Base-by-base conservation (phyloP, 2,113 vertebrate genomes). In the Oryzias woworae region DNA sequence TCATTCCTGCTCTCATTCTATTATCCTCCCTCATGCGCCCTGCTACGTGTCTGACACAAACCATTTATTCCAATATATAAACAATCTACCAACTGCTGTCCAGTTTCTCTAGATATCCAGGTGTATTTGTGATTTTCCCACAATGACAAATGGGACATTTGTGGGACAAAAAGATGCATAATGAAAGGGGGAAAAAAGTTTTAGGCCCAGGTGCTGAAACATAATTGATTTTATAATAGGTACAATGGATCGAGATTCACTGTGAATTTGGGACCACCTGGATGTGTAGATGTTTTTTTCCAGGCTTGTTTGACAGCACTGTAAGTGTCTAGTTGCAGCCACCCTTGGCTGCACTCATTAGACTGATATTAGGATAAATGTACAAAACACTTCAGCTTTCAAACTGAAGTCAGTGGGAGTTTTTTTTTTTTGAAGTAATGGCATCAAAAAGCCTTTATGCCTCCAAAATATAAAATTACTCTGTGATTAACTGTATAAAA, bases 141-240 rank as follows among this genome's bases (percentile, higher is more conserved):
- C 41, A 53, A 52, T 64, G 31, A 67, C 56, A 82, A 77, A 78
- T 73, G 28, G 57, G 67, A 70, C 71, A 62, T 80, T 79, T 77
- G 58, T 53, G 28, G 47, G 28, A 81, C 61, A 69, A 54, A 51
- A 69, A 77, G 64, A 54, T 59, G 71, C 58, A 71, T 82, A 54
- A 78, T 77, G 77, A 62, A 23, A 51, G 49, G 53, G 62, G 7
- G 7, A 80, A 81, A 83, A 41, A 18, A 78, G 71, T 78, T 80
- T 72, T 8, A 69, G 81, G 77, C 83, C 69, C 85, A 88, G 88
- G 84, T 90, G 85, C 84, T 80, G 54, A 65, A 36, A 55, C 56
- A 75, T 85, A 84, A 87, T 85, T 88, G 85, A 79, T 83, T 88
- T 83, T 78, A 75, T 90, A 88, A 87, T 77, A 66, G 71, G 70